Evolutionary conservation across 1,140 invertebrate species (phyloP).

Genomic region (Drosophila ambigua): DNA sequence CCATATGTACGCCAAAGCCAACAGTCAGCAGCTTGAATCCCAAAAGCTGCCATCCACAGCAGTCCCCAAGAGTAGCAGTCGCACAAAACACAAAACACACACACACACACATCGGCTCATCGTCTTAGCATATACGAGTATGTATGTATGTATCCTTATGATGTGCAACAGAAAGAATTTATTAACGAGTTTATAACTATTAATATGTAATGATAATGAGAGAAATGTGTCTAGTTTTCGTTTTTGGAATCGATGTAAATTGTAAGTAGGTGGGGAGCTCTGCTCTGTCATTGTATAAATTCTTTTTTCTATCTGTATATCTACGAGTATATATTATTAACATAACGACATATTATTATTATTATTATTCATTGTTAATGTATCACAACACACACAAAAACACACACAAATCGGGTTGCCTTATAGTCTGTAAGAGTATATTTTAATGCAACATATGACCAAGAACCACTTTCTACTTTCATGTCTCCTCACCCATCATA

Average conservation of each 20-base stretch:
- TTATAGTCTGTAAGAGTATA: conserved; percentile 70
- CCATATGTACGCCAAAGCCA: conserved; percentile 63
- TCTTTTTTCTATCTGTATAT: conserved; percentile 59
- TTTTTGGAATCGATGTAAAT: conserved; percentile 65
- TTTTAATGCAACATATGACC: conserved; percentile 59
- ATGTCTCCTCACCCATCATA: conserved; percentile 30
- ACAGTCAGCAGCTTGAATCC: conserved; percentile 53
- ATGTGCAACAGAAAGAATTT: conserved; percentile 81
- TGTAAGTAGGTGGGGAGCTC: conserved; percentile 63
- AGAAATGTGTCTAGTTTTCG: conserved; percentile 60
- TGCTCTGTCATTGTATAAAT: conserved; percentile 66
- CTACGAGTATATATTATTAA: conserved; percentile 44
- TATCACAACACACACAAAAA: conserved; percentile 26
- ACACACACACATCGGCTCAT: conserved; percentile 34
- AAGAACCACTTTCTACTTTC: conserved; percentile 9
- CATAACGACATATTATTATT: conserved; percentile 22
- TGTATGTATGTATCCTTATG: conserved; percentile 45
- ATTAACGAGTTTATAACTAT: conserved; percentile 81
- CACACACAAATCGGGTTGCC: conserved; percentile 65
- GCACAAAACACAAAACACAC: conserved; percentile 38
- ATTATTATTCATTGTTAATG: conserved; percentile 58
- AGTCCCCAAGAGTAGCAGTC: conserved; percentile 33
- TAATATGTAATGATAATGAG: conserved; percentile 56
- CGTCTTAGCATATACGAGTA: conserved; percentile 52
- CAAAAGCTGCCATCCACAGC: conserved; percentile 32